Percentiles rank a stretch among this genome's conserved stretches.
Conservation (phyloP, 2,888 invertebrate genomes). For the Dorcus parallelipipedus region DNA sequence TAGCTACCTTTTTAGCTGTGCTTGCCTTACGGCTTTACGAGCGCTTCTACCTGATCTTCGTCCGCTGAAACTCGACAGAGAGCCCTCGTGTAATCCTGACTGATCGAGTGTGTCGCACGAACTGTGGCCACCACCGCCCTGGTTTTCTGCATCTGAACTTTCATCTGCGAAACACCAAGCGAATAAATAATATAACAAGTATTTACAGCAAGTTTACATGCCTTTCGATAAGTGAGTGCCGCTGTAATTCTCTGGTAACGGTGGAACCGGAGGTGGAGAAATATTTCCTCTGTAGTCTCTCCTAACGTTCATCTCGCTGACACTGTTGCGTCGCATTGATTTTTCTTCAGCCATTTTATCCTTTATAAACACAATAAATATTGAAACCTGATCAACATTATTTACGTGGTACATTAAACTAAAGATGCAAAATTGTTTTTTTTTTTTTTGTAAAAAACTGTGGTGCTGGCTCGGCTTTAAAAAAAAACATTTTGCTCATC, state of each 20-base stretch:
- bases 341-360: conserved; percentile 35
- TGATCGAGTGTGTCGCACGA: conserved; percentile 49
- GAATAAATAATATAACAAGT: not conserved
- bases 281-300: conserved; percentile 44
- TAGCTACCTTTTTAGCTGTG: conserved; percentile 63
- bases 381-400: not conserved
- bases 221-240: conserved; percentile 32
- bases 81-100: conserved; percentile 47
- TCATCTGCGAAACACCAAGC: conserved; percentile 45
- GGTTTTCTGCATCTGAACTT: conserved; percentile 52
- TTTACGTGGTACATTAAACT: not conserved
- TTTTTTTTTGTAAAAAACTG: too few relatives aligned
- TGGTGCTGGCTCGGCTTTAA: too few relatives aligned
- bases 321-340: conserved; percentile 38
- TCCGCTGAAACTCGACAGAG: conserved; percentile 46
- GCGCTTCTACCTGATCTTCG: conserved; percentile 37
- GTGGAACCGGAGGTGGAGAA: conserved; percentile 66
- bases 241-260: conserved; percentile 60
- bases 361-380: conserved; percentile 25
- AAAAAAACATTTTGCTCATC: too few relatives aligned
- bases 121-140: conserved; percentile 36
- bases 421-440: not conserved
- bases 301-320: conserved; percentile 35
- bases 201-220: conserved; percentile 9
- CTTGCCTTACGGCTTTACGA: conserved; percentile 59